Conservation (phyloP, 2,888 invertebrate species). For the Acrobasis consociella region DNA sequence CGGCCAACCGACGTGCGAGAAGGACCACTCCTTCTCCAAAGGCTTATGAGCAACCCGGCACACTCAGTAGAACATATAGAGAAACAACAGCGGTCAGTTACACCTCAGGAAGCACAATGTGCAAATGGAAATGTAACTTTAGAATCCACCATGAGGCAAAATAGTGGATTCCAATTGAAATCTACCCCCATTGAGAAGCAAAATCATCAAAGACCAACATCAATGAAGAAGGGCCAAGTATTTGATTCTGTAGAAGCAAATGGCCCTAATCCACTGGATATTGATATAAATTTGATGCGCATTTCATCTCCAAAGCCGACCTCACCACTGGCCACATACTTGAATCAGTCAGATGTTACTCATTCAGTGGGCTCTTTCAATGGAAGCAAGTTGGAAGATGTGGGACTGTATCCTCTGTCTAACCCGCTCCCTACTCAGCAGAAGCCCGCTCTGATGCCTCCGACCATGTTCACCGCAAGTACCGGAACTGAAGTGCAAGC, state of each 20-base stretch:
- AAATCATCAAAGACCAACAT: conserved; percentile 63
- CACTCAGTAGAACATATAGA: conserved; percentile 94
- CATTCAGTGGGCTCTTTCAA: conserved; percentile 61
- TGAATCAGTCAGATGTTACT: conserved; percentile 74
- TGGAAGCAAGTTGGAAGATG: conserved; percentile 62
- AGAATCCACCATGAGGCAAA: conserved; percentile 59
- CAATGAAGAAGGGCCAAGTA: conserved; percentile 55
- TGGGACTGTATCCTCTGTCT: conserved; percentile 58
- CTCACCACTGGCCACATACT: conserved; percentile 82
- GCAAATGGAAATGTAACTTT: conserved; percentile 64
- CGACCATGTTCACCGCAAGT: conserved; percentile 90
- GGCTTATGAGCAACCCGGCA: conserved; percentile 92
- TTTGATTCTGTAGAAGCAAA: conserved; percentile 62
- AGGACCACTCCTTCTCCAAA: conserved; percentile 86
- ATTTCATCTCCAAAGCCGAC: conserved; percentile 79
- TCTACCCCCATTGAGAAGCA: conserved; percentile 72
- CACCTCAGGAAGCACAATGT: conserved; percentile 83
- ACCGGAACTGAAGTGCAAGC: conserved; percentile 70
- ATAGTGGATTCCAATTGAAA: conserved; percentile 65
- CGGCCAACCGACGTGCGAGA: conserved; percentile 80
- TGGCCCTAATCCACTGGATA: conserved; percentile 73
- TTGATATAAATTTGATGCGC: conserved; percentile 78
- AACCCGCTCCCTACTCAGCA: conserved; percentile 71
- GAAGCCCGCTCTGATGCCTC: conserved; percentile 92
- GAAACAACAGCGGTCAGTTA: conserved; percentile 90